Evolutionary conservation across 1,140 invertebrate genomes (phyloP).

Genomic region (Streblospio benedicti): DNA sequence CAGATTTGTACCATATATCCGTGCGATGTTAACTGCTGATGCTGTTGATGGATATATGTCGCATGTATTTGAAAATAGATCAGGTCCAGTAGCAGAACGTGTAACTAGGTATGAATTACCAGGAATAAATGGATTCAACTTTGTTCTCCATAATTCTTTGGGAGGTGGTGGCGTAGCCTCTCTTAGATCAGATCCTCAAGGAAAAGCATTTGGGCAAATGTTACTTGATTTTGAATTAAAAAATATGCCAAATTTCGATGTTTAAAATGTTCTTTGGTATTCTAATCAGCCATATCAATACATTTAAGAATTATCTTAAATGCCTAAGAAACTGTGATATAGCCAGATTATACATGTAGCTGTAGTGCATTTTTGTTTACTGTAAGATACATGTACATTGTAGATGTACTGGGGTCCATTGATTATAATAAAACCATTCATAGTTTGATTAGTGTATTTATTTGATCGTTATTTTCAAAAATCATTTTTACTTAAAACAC

Average conservation of each 20-base stretch:
- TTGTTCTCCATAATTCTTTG: conserved; percentile 45
- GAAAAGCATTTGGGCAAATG: conserved; percentile 49
- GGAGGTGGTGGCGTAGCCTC: conserved; percentile 51
- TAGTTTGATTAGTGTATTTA: too few relatives aligned
- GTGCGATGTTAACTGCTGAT: conserved; percentile 40
- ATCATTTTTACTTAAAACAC: too few relatives aligned
- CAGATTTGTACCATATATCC: conserved; percentile 43
- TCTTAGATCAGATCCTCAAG: conserved; percentile 48
- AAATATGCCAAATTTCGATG: conserved; percentile 38
- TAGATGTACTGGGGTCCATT: too few relatives aligned
- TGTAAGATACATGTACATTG: too few relatives aligned
- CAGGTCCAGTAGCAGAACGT: conserved; percentile 63
- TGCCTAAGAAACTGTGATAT: too few relatives aligned
- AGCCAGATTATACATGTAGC: too few relatives aligned
- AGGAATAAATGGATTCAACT: conserved; percentile 49
- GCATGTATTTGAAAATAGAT: conserved; percentile 42
- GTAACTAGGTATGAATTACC: conserved; percentile 46
- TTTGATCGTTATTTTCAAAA: too few relatives aligned
- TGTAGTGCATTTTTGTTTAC: too few relatives aligned
- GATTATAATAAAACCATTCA: too few relatives aligned
- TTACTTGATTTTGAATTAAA: conserved; percentile 45
- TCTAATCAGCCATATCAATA: too few relatives aligned
- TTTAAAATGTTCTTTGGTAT: too few relatives aligned
- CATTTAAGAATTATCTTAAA: too few relatives aligned
- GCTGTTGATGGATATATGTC: conserved; percentile 47